Evolutionary conservation across 2,888 invertebrate species (phyloP).

Genomic region (Drepana falcataria): DNA sequence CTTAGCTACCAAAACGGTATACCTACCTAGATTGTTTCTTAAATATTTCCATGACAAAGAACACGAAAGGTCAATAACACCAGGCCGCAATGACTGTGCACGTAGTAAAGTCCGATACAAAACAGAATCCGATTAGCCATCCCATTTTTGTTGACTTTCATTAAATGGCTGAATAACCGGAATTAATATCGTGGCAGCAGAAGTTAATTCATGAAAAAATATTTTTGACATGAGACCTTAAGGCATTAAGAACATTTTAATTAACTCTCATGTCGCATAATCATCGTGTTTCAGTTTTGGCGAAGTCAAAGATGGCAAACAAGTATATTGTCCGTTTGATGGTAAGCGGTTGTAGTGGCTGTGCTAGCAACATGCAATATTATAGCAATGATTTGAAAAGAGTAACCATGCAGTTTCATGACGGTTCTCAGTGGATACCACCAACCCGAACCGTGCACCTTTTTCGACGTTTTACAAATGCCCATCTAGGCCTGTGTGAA

Average conservation of each 20-base stretch:
- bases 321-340: too few relatives aligned
- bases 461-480: too few relatives aligned
- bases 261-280: conserved; percentile 36
- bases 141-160: conserved; percentile 57
- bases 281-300: conserved; percentile 46
- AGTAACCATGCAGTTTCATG: too few relatives aligned
- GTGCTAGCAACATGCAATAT: too few relatives aligned
- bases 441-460: too few relatives aligned
- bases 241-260: conserved; percentile 50
- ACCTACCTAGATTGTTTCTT: conserved; percentile 6
- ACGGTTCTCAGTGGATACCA: too few relatives aligned
- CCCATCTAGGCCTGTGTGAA: too few relatives aligned
- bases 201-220: conserved; percentile 26
- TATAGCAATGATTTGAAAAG: too few relatives aligned
- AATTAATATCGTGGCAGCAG: conserved; percentile 39
- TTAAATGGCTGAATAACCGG: conserved; percentile 53
- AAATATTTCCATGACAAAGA: conserved; percentile 41
- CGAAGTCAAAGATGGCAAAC: conserved; percentile 34
- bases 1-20: neutral
- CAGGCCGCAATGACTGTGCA: conserved; percentile 32
- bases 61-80: conserved; percentile 47
- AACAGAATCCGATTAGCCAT: conserved; percentile 69
- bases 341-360: too few relatives aligned
- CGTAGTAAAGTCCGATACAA: conserved; percentile 53
- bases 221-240: conserved; percentile 42